Conservation (phyloP, 2,797 vertebrate species). For the Limosa lapponica region DNA sequence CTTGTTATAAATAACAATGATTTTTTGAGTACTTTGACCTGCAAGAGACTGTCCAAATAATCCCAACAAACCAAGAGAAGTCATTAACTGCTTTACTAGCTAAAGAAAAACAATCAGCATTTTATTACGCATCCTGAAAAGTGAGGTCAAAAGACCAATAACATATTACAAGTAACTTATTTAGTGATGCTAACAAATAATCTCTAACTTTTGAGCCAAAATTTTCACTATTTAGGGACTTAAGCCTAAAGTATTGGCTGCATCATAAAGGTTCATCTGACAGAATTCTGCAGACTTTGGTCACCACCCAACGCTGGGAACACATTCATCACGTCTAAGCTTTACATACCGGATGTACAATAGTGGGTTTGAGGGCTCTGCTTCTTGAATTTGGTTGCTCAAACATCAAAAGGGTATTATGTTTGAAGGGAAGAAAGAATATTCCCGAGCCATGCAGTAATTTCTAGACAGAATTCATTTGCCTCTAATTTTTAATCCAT, state of each 20-base stretch:
- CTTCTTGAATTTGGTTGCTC: neutral
- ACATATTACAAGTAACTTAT: neutral
- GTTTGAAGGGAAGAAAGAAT: neutral
- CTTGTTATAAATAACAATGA: neutral
- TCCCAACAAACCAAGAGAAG: neutral
- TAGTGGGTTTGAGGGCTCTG: neutral
- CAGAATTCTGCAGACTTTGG: neutral
- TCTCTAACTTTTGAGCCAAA: neutral
- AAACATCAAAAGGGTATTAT: neutral
- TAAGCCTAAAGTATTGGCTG: neutral
- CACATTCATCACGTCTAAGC: accelerated
- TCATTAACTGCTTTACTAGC: neutral
- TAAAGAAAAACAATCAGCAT: neutral
- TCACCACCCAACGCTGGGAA: neutral
- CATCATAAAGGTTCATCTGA: neutral
- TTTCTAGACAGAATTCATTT: neutral
- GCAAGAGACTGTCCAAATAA: neutral
- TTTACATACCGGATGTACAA: neutral
- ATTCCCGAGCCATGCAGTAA: neutral
- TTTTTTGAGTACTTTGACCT: neutral
- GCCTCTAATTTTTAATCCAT: neutral
- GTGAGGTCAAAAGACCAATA: neutral
- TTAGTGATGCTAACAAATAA: neutral
- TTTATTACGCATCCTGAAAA: neutral
- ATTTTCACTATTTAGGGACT: neutral